These are phyloP conservation scores for Lasioglossum leucozonium DNA, from an alignment of 2,888 invertebrate species.

Conservation along the genomic window DNA sequence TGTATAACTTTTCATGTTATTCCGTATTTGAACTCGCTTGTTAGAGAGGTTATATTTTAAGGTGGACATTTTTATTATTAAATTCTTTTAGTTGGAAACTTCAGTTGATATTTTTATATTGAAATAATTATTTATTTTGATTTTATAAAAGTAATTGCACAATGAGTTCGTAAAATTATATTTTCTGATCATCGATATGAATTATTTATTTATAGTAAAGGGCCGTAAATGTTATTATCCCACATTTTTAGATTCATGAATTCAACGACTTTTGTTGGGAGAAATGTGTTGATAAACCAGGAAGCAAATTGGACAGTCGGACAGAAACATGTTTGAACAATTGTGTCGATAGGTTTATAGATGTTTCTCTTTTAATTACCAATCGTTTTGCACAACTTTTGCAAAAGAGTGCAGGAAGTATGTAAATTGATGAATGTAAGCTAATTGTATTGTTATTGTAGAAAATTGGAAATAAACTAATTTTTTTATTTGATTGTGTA, in stretches of 20 bases:
- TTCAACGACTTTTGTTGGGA: slow-evolving; percentile 98
- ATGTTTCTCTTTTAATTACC: slow-evolving; percentile 94
- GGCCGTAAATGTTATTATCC: slow-evolving; percentile 24
- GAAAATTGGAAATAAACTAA: slow-evolving; percentile 13
- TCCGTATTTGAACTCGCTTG: neutral
- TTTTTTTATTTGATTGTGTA: slow-evolving; percentile 20
- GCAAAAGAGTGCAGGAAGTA: slow-evolving; percentile 88
- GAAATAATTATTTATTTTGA: neutral
- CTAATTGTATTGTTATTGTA: slow-evolving; percentile 16
- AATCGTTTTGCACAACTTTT: slow-evolving; percentile 94
- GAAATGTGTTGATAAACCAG: slow-evolving; percentile 96
- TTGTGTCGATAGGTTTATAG: slow-evolving; percentile 97
- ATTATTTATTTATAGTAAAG: neutral
- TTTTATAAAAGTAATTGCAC: neutral
- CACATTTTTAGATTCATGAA: slow-evolving; percentile 91
- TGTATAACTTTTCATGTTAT: neutral
- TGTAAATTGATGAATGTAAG: slow-evolving; percentile 24
- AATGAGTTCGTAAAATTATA: neutral
- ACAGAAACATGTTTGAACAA: slow-evolving; percentile 96
- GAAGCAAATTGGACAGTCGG: slow-evolving; percentile 93
- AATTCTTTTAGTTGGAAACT: neutral
- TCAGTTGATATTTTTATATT: neutral
- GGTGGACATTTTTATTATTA: neutral
- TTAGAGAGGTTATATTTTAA: slow-evolving; percentile 29
- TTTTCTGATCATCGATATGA: neutral